A percentile compares a stretch with the other conserved stretches of the same genome.
These are phyloP conservation scores for Leptodactylus fuscus DNA, from an alignment of 2,113 vertebrate species.

Conservation along the genomic window DNA sequence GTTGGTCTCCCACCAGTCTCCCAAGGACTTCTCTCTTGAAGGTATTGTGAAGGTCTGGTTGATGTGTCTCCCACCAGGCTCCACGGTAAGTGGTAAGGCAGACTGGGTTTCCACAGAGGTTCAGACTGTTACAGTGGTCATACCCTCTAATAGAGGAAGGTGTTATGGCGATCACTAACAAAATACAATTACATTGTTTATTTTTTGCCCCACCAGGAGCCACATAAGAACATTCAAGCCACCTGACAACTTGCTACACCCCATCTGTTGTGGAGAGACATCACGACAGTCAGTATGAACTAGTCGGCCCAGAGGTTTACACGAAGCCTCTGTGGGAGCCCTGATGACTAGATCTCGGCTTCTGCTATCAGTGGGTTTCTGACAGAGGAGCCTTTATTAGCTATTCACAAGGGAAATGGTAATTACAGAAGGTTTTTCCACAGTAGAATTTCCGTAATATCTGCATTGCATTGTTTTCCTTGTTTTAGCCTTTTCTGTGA, in stretches of 20 bases:
- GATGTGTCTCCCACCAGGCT: no score
- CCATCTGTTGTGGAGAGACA: neutral
- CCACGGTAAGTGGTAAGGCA: no score
- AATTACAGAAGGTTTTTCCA: constrained; percentile 9
- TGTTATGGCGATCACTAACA: no score
- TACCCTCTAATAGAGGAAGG: no score
- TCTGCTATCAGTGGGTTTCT: neutral
- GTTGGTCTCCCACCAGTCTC: no score
- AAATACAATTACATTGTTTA: no score
- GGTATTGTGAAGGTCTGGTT: no score
- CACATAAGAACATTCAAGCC: no score
- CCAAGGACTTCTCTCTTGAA: no score
- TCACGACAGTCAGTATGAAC: neutral
- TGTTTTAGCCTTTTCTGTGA: neutral
- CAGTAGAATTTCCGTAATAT: neutral
- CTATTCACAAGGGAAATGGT: neutral
- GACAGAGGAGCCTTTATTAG: neutral
- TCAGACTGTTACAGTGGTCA: no score
- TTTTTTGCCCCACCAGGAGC: no score
- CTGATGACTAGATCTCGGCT: neutral
- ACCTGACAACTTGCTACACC: neutral
- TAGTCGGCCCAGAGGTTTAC: neutral
- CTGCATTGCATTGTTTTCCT: neutral
- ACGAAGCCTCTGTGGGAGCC: neutral
- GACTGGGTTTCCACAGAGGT: no score